phyloP scores from a whole-genome alignment of 1,140 invertebrate genomes.

The Papilio polyxenes region DNA sequence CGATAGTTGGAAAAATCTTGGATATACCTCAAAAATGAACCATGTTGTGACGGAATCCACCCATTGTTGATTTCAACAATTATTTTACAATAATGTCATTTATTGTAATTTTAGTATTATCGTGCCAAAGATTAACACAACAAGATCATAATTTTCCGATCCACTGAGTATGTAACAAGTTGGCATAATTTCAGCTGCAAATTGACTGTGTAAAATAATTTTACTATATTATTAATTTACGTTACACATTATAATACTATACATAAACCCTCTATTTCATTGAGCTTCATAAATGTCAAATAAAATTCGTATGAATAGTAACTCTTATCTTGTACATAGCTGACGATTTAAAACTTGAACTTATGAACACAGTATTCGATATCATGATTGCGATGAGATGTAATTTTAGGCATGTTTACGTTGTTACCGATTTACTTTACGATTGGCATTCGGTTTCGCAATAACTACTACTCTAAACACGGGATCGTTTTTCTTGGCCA shows the following conservation, averaged over 20 bases:
- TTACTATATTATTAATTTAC: background rate
- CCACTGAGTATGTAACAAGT: background rate
- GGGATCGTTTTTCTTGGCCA: background rate
- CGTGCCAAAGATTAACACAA: background rate
- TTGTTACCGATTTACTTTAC: background rate
- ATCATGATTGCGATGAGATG: background rate
- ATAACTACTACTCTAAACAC: conserved; percentile 2
- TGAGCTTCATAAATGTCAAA: background rate
- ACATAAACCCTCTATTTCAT: background rate
- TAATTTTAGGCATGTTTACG: background rate
- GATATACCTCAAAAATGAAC: too few species aligned
- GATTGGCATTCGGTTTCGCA: background rate
- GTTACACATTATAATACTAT: background rate
- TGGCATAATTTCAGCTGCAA: conserved; percentile 11
- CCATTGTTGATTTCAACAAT: background rate
- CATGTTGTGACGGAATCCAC: too few species aligned
- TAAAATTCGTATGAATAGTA: too few species aligned
- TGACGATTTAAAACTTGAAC: background rate
- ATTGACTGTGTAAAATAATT: background rate
- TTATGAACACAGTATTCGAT: background rate
- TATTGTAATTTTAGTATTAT: background rate
- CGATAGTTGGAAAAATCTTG: too few species aligned
- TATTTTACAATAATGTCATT: background rate
- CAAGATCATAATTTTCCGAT: background rate
- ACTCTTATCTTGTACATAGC: too few species aligned